These are phyloP conservation scores for Caenorhabditis japonica DNA, from an alignment of 2,888 invertebrate genomes.

Conservation along the genomic window DNA sequence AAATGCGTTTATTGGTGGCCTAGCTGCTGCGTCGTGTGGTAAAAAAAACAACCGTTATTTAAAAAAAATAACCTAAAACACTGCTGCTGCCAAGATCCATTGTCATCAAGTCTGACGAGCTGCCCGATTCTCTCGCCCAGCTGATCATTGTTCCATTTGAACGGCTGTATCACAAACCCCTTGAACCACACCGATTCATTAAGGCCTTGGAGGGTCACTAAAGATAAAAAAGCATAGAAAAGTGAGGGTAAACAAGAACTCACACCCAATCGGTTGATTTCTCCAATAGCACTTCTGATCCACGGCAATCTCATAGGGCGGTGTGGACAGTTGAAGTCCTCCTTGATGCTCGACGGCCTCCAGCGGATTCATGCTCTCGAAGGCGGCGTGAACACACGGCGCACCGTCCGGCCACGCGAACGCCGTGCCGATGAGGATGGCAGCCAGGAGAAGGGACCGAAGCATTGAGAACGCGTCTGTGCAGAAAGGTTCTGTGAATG, in stretches of 20 bases:
- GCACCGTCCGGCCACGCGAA: slow-evolving; percentile 74
- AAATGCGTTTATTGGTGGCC: no score
- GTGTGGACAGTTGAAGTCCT: slow-evolving; percentile 67
- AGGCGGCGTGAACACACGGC: slow-evolving; percentile 73
- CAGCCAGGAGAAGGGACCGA: slow-evolving; percentile 11
- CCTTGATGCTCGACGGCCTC: slow-evolving; percentile 77
- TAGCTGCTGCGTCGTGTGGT: no score
- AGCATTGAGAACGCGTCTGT: slow-evolving; percentile 51
- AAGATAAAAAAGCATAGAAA: slow-evolving; percentile 19
- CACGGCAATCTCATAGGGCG: slow-evolving; percentile 73
- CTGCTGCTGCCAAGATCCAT: slow-evolving; percentile 74
- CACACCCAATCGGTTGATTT: slow-evolving; percentile 73
- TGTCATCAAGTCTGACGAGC: slow-evolving; percentile 74
- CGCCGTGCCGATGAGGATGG: not conserved
- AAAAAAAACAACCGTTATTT: no score
- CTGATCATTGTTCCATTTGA: slow-evolving; percentile 70
- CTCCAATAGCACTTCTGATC: slow-evolving; percentile 74
- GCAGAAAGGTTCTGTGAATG: no score
- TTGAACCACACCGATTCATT: slow-evolving; percentile 73
- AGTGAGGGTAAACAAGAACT: slow-evolving; percentile 24
- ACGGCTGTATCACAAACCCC: slow-evolving; percentile 75
- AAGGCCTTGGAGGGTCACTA: slow-evolving; percentile 73
- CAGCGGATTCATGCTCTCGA: slow-evolving; percentile 76
- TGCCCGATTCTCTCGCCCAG: slow-evolving; percentile 72
- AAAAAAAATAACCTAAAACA: slow-evolving; percentile 74